Conservation (phyloP, 2,113 vertebrate genomes). For the Melanocharis versteri region DNA sequence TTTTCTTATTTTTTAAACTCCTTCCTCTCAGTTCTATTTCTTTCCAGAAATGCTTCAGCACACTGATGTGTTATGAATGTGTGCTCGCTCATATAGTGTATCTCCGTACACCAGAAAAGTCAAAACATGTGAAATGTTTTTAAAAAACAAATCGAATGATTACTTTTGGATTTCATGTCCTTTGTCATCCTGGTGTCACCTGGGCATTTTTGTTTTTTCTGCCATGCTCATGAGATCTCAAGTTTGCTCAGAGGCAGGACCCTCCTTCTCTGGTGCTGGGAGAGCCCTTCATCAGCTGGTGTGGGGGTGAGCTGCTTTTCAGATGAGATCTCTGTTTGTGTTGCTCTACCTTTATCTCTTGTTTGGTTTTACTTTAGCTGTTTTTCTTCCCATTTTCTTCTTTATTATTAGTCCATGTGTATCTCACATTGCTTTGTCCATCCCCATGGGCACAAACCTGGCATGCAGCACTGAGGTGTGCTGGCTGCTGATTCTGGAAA, state of each 20-base stretch:
- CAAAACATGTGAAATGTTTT: neutral
- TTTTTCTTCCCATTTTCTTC: neutral
- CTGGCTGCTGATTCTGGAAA: neutral
- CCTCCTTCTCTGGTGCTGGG: neutral
- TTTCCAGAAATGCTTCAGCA: neutral
- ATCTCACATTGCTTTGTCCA: neutral
- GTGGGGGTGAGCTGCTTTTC: neutral
- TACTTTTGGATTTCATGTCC: neutral
- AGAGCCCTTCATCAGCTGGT: neutral
- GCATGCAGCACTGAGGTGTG: neutral
- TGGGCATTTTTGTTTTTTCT: neutral
- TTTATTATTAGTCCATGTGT: neutral
- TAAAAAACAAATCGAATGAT: fast-evolving
- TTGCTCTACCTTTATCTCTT: neutral
- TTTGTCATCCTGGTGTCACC: neutral
- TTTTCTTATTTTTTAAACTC: no score
- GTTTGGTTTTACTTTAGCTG: neutral
- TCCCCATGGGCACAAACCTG: neutral
- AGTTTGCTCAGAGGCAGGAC: neutral
- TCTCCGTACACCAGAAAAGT: neutral
- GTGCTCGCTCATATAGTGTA: neutral
- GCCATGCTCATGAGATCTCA: neutral
- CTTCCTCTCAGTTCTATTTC: neutral
- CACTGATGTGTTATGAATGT: neutral
- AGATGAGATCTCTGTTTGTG: neutral